Evolutionary conservation across 2,888 invertebrate species (phyloP), one percentile per base, ranked within the genome.

Genomic region (Drosophila borealis): DNA sequence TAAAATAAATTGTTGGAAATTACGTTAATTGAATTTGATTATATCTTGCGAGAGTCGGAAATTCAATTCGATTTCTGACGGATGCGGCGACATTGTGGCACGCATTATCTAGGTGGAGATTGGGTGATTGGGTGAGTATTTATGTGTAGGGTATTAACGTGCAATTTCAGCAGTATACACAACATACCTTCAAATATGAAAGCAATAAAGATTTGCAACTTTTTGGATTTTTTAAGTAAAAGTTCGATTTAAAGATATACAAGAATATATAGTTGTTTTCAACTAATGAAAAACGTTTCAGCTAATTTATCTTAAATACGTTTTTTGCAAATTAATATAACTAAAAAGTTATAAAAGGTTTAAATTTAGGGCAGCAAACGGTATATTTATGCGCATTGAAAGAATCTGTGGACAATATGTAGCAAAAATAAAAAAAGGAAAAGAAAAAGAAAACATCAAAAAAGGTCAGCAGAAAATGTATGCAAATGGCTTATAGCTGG

Each of bases 401-500:
- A 37, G 13, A 39, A 48, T 34, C 34, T 37, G 54, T 70, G 37
- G 21, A 44, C 53, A 53, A 59, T 36, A 57, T 48, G 44, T 21
- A 48, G 42, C 19, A 48, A 56, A 69, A 49, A 17, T 17, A 55
- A 51, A 49, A 49, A 25, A 9, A 3, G n/a, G 21, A 19, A 8
- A 8, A 19, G 11, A 36, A 42, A 61, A 61, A 44, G 17, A 19
- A 29, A 62, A 6, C 49, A 62, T 46, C 48, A 39, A 42, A 61
- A 66, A 59, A 67, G 60, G 70, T 70, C 76, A 70, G 76, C 65
- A 57, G 42, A 70, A 75, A 88, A 88, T 82, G 57, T 85, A 83
- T 88, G 83, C 82, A 82, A 83, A 83, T 88, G 77, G 85, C 74
- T 88, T 88, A 74, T 80, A 82, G 69, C 70, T 70, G 54, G 78